Percentiles rank a stretch among this genome's conserved stretches.
Conservation (phyloP, 2,888 invertebrate genomes). For the Bedellia somnulentella region DNA sequence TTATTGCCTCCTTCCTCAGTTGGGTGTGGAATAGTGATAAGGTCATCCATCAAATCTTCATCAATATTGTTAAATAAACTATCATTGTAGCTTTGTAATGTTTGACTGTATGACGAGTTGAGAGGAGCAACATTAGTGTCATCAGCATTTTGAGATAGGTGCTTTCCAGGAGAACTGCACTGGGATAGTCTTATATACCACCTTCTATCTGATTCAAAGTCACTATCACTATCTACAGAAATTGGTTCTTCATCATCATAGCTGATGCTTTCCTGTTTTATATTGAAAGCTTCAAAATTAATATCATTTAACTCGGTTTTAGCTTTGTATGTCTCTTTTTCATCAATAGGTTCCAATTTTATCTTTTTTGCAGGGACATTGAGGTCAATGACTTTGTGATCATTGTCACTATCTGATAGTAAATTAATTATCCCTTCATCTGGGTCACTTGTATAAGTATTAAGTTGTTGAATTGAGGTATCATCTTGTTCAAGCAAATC, state of each 20-base stretch:
- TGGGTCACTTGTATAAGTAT: not conserved
- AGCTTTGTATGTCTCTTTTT: conserved; percentile 14
- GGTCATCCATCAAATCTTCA: conserved; percentile 15
- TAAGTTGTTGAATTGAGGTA: not conserved
- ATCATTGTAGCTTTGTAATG: conserved; percentile 19
- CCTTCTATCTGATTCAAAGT: conserved; percentile 52
- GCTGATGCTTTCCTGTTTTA: conserved; percentile 38
- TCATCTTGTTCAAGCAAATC: not conserved
- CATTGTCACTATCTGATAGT: conserved; percentile 30
- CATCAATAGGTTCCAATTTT: conserved; percentile 23
- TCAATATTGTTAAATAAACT: conserved; percentile 14
- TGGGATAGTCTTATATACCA: conserved; percentile 58
- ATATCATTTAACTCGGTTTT: too few species aligned
- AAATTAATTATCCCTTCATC: conserved; percentile 19
- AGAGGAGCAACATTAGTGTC: too few species aligned
- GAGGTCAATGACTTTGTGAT: conserved; percentile 12
- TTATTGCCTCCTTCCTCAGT: not conserved
- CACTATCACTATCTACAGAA: conserved; percentile 41
- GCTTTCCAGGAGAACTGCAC: conserved; percentile 39
- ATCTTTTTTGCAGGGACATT: conserved; percentile 17
- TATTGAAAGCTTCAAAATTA: conserved; percentile 35
- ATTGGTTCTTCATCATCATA: conserved; percentile 40
- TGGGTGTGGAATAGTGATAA: not conserved
- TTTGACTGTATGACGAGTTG: conserved; percentile 48
- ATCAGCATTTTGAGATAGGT: too few species aligned